A percentile compares a stretch with the other conserved stretches of the same genome.
These are phyloP conservation scores for Drosophila ambigua DNA, from an alignment of 1,140 invertebrate species.

Conservation along the genomic window DNA sequence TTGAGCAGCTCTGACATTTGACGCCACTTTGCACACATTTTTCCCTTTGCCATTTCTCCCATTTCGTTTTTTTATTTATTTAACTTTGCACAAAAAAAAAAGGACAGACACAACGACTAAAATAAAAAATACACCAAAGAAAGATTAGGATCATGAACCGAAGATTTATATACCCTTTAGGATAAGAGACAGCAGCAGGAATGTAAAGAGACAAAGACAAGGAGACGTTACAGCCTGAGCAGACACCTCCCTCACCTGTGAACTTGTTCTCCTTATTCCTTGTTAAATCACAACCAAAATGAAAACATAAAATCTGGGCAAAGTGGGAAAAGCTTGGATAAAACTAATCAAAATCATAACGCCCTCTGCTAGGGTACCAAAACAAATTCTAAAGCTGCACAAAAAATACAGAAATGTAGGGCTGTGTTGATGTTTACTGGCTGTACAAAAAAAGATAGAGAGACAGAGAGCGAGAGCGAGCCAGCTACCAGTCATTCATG, in stretches of 20 bases:
- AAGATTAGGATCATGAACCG: too few species aligned
- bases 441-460: conserved; percentile 2
- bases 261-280: too few species aligned
- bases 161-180: background rate
- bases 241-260: too few species aligned
- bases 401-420: conserved; percentile 51
- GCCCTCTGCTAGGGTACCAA: conserved; percentile 6
- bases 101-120: too few species aligned
- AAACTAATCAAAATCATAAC: too few species aligned
- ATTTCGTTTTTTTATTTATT: conserved; percentile 38
- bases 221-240: too few species aligned
- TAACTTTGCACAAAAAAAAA: conserved; percentile 40
- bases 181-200: conserved; percentile 23
- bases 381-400: conserved; percentile 52
- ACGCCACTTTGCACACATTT: conserved; percentile 67
- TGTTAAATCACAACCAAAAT: too few species aligned
- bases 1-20: conserved; percentile 77
- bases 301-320: too few species aligned
- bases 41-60: conserved; percentile 11
- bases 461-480: conserved; percentile 10
- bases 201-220: too few species aligned
- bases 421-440: conserved; percentile 25
- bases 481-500: conserved; percentile 61
- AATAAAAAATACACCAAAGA: too few species aligned
- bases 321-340: too few species aligned